Evolutionary conservation across 1,140 invertebrate genomes (phyloP).

Genomic region (Chionoecetes opilio): DNA sequence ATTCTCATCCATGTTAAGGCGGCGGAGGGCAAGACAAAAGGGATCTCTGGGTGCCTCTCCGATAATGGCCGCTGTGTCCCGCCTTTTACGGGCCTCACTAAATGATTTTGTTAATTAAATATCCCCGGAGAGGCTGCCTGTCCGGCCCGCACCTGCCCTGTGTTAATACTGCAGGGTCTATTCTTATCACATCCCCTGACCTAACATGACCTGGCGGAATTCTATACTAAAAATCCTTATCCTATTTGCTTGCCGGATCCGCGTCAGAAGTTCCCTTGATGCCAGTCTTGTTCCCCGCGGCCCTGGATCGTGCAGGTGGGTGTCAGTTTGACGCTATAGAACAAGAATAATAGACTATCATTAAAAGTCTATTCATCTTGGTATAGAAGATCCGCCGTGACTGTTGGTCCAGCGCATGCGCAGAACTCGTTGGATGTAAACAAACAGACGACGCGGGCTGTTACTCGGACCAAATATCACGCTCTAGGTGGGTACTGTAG

Average conservation of each 20-base stretch:
- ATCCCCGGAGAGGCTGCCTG: background rate
- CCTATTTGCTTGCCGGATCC: background rate
- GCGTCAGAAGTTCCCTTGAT: no score
- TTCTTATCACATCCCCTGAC: background rate
- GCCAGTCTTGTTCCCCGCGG: no score
- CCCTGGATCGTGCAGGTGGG: no score
- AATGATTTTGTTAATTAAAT: conserved; percentile 22
- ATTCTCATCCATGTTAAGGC: background rate
- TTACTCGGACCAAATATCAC: no score
- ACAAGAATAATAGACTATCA: no score
- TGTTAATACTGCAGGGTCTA: background rate
- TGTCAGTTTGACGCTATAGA: no score
- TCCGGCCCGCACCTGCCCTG: background rate
- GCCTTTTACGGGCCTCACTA: conserved; percentile 16
- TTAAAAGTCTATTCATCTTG: no score
- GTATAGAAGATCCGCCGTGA: no score
- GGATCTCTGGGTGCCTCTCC: background rate
- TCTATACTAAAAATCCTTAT: background rate
- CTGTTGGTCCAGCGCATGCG: no score
- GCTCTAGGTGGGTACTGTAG: no score
- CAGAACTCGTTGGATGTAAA: no score
- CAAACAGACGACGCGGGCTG: no score
- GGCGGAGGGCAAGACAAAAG: background rate
- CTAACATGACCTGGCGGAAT: background rate
- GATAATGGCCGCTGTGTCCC: background rate